phyloP scores from a whole-genome alignment of 2,888 invertebrate species.

The Chaitophorus viminalis region DNA sequence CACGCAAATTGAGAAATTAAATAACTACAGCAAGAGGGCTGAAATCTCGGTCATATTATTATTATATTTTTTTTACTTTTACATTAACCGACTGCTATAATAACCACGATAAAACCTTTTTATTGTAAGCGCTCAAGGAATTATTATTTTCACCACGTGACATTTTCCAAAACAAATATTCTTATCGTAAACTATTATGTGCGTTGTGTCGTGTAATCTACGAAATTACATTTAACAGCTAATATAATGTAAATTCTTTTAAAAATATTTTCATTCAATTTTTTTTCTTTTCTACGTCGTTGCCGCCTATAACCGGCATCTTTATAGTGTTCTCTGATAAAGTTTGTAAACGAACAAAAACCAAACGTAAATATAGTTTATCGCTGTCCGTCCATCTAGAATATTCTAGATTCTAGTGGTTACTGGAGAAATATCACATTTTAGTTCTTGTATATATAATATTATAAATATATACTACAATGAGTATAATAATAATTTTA shows the following conservation, averaged over 20 bases:
- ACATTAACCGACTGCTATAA: slow-evolving; percentile 4
- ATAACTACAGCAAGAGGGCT: neutral
- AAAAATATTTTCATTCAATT: slow-evolving; percentile 1
- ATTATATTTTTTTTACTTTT: slow-evolving; percentile 19
- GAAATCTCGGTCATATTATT: neutral
- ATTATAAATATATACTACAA: too few species aligned
- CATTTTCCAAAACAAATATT: slow-evolving; percentile 38
- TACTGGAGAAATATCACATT: neutral
- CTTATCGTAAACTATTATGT: slow-evolving; percentile 29
- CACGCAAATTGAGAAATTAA: slow-evolving; percentile 9
- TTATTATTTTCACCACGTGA: neutral
- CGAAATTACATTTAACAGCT: slow-evolving; percentile 25
- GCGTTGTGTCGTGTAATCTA: neutral
- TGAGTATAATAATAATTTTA: too few species aligned
- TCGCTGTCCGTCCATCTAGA: neutral
- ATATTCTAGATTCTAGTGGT: too few species aligned
- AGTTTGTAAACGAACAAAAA: slow-evolving; percentile 17
- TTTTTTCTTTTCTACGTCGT: neutral
- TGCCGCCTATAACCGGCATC: too few species aligned
- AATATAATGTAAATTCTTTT: neutral
- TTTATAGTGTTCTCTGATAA: slow-evolving; percentile 14
- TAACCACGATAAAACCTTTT: slow-evolving; percentile 34
- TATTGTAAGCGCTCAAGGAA: slow-evolving; percentile 3
- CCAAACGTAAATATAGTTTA: neutral
- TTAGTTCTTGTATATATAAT: neutral